Evolutionary conservation across 1,140 invertebrate genomes (phyloP), one percentile per base, ranked within the genome.

Genomic region (Drosophila punjabiensis): DNA sequence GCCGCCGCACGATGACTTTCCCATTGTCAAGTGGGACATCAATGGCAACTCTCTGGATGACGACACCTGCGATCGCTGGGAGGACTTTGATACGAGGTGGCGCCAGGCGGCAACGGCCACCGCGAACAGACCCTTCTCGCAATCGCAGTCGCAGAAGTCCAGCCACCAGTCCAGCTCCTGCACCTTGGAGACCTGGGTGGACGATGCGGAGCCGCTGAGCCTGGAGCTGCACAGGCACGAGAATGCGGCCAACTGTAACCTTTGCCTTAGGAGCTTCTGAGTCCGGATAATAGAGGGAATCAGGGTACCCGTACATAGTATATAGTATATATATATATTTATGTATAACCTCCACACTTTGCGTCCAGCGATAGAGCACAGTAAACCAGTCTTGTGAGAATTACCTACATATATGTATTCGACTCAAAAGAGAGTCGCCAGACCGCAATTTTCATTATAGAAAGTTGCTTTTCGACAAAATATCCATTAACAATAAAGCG

Each of bases 111-210:
- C 59, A 37, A 18, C 76, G 11, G 48, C 61, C 48, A 47, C 55
- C 11, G 8, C 16, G 24, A 24, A 24, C 53, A 45, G 65, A 18
- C 60, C 79, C 5, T 64, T 71, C 28, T 80, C 79, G 9, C 73
- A 84, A 5, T 80, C 79, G 10, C 73, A 84, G 9, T 89, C 91
- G 0, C 79, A 81, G 14, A 76, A 78, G 55, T 92, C 88, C 18
- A 93, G 92, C 53, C 85, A 91, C 61, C 88, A 91, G 67, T 93
- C 92, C 24, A 93, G 92, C 64, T 79, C 90, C 35, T 93, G 91
- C 62, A 93, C 92, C 4, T 45, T 93, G 37, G 92, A 93, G 53
- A 93, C 92, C n/a, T 93, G 92, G 92, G 55, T 93, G 32, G 92
- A 93, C 60, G 92, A 92, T 32, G 68, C 87, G 33, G 84, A 88